Evolutionary conservation across 1,140 invertebrate genomes (phyloP), one percentile per base, ranked within the genome.

Genomic region (Acromyrmex charruanus): DNA sequence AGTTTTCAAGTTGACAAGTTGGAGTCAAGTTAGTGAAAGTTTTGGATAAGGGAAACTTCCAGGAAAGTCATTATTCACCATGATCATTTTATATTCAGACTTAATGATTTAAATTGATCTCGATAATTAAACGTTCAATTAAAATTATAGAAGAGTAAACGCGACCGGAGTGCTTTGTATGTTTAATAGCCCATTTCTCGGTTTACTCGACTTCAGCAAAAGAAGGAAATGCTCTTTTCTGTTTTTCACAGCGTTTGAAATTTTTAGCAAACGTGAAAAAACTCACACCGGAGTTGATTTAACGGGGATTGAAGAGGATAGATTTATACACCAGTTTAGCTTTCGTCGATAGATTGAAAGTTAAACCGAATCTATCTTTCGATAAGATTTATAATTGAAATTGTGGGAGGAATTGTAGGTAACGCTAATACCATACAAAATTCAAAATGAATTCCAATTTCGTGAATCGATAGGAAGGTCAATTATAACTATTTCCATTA

Each of bases 381-480:
- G 58, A 74, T 49, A 84, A 59, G 25, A 74, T 84, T 61, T 28
- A 12, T 82, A 82, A 82, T 63, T 75, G 44, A 84, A 84, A 75
- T 75, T n/a, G 80, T 51, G n/a, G 9, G 14, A 31, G 61, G 14
- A 74, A n/a, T 74, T 10, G 4, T 14, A 31, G 6, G 1, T 59
- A 74, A 28, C 35, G 9, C 31, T 39, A 16, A 10, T 25, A 28
- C 4, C 16, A 14, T 39, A 39, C 35, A 16, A 77, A 44, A 55
- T 79, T 58, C 10, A 63, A 77, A 75, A 35, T 9, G 21, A 85
- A 25, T 55, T 65, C 18, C n/a, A 79, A 85, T 66, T 66, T 21
- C 7, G 14, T 1, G 3, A 7, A 31, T 31, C n/a, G 55, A 51
- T 12, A 61, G 44, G 16, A 65, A 28, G 5, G 3, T 74, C 25